These are phyloP conservation scores for Chelonus formosanus DNA, from an alignment of 2,888 invertebrate genomes.

Conservation along the genomic window DNA sequence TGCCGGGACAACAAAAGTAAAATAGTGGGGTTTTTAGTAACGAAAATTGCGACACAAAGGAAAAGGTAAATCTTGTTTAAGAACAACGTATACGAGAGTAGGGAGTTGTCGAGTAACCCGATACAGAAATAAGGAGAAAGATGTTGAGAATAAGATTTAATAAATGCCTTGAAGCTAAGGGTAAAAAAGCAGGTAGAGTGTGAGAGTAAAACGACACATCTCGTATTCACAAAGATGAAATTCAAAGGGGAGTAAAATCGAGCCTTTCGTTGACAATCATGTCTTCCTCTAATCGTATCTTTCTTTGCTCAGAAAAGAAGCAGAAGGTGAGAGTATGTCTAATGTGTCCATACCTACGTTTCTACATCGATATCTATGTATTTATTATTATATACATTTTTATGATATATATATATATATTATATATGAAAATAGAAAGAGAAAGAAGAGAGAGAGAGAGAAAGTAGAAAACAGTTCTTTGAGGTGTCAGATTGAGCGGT, in stretches of 20 bases:
- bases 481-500: too few species aligned
- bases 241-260: conserved; percentile 3
- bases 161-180: conserved; percentile 49
- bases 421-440: too few species aligned
- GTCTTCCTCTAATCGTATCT: neutral
- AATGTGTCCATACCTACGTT: too few species aligned
- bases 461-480: too few species aligned
- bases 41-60: conserved; percentile 17
- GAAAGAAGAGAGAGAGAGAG: too few species aligned
- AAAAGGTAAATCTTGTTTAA: conserved; percentile 23
- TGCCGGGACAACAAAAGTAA: neutral
- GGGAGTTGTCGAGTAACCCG: conserved; percentile 47
- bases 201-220: conserved; percentile 29
- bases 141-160: conserved; percentile 58
- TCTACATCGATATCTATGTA: too few species aligned
- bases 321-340: too few species aligned
- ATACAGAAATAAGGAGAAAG: conserved; percentile 43
- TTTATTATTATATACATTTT: too few species aligned
- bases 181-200: conserved; percentile 34
- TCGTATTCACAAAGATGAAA: conserved; percentile 24
- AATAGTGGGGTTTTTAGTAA: conserved; percentile 21
- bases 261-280: neutral
- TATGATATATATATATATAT: too few species aligned
- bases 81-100: neutral
- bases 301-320: neutral